phyloP scores from a whole-genome alignment of 2,888 invertebrate species.

The Malthinus flaveolus region DNA sequence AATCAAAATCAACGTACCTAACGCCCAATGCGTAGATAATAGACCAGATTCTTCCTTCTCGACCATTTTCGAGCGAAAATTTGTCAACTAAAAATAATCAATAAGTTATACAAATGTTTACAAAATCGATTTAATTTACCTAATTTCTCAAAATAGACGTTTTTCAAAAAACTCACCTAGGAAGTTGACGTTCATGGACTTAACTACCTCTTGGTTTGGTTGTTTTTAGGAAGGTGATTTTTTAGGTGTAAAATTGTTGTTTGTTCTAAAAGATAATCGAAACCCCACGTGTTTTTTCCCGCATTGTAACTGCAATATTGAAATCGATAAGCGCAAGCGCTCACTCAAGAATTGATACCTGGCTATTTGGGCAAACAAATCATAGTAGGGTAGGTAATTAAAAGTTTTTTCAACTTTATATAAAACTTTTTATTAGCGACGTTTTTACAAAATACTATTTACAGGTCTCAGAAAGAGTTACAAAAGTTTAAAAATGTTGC shows the following conservation, averaged over 20 bases:
- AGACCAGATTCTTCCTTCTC: constrained; percentile 42
- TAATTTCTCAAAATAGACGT: background rate
- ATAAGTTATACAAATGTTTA: background rate
- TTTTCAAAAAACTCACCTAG: too few species aligned
- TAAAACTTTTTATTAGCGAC: background rate
- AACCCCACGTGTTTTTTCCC: constrained; percentile 31
- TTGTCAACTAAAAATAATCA: too few species aligned
- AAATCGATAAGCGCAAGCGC: constrained; percentile 31
- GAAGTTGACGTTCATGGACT: background rate
- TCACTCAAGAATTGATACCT: constrained; percentile 25
- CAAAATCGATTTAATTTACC: constrained; percentile 1
- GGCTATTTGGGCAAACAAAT: background rate
- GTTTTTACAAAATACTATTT: constrained; percentile 1
- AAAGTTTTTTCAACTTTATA: background rate
- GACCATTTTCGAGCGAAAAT: constrained; percentile 13
- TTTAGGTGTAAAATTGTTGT: constrained; percentile 8
- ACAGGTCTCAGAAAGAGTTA: background rate
- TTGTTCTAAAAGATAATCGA: constrained; percentile 15
- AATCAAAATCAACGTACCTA: constrained; percentile 62
- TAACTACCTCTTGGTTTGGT: too few species aligned
- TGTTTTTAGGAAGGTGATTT: too few species aligned
- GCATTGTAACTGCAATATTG: constrained; percentile 32
- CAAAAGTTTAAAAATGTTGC: background rate
- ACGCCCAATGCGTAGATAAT: constrained; percentile 59
- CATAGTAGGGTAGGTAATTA: background rate